These are phyloP conservation scores for Diogma glabrata DNA, from an alignment of 2,888 invertebrate species.

Conservation along the genomic window DNA sequence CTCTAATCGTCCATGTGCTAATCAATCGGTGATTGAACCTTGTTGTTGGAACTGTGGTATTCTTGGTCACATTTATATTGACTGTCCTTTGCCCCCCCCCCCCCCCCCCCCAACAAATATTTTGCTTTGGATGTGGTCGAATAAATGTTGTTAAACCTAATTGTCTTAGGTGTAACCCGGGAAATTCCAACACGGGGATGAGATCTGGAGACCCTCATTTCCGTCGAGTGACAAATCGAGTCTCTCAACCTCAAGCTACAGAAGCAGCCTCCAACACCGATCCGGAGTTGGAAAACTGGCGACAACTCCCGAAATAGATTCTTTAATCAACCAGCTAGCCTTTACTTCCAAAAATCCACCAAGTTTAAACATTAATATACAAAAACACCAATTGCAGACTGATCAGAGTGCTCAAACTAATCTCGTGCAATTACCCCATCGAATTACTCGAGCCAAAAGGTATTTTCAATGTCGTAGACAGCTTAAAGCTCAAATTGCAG, in stretches of 20 bases:
- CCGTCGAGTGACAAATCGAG: not conserved
- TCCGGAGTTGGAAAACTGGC: not conserved
- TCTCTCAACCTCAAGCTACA: not conserved
- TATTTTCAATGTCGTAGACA: not conserved
- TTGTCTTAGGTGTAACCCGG: not conserved
- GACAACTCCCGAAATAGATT: too few species aligned
- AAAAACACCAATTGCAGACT: not conserved
- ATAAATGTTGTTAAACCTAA: not conserved
- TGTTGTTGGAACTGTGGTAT: not conserved
- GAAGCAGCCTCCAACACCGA: too few species aligned
- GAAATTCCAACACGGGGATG: not conserved
- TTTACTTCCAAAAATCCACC: too few species aligned
- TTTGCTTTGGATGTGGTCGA: not conserved
- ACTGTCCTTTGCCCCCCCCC: not conserved
- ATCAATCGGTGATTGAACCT: not conserved
- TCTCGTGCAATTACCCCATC: not conserved
- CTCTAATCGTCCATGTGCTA: not conserved
- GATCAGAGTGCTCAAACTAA: not conserved
- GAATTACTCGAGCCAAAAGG: not conserved
- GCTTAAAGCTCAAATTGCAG: not conserved
- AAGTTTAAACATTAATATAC: too few species aligned
- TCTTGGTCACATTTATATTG: not conserved
- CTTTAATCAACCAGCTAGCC: too few species aligned
- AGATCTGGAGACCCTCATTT: not conserved
- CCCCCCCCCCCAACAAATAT: not conserved